Evolutionary conservation across 1,140 invertebrate genomes (phyloP), one percentile per base, ranked within the genome.

Genomic region (Pomacea maculata): DNA sequence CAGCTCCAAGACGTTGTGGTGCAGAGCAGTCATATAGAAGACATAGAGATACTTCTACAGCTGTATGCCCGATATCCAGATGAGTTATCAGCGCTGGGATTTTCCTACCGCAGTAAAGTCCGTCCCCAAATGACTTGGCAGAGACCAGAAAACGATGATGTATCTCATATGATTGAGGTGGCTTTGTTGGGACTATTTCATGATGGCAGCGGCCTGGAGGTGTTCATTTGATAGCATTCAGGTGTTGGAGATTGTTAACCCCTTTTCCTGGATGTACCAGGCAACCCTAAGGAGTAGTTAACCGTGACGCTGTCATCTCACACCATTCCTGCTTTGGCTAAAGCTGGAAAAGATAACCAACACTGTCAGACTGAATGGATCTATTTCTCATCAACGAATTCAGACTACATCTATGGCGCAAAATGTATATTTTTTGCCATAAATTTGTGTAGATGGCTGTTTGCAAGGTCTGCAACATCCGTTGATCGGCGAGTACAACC

Each of bases 181-280:
- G 70, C 25, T 29, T 54, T 73, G 29, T 65, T 79, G 61, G 78
- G 78, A 21, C 81, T 82, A 25, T 79, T 64, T 21, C 65, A 78
- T 52, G 63, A 83, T 29, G 63, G 72, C 7, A 82, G 45, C 73
- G 68, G 80, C 19, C 52, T 81, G 55, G 80, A 81, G 75, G 64
- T 75, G 0, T 81, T 55, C 34, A 77, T 81, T 17, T 81, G 80
- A 81, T 98, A 12, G 45, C 10, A 45, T 45, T 45, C 34, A 45
- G 34, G 34, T 0, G 34, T 45, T 45, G 34, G 34, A 45, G 34
- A 45, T 45, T 45, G 34, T 45, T 45, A 45, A 45, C 15, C 54
- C 25, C 25, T 17, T 8, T 19, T 75, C 14, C 21, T 75, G n/a
- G 73, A 19, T 75, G 15, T 54, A 55, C 52, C 15, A 11, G n/a